Conservation (phyloP, 2,113 vertebrate species). For the Colinus virginianus region DNA sequence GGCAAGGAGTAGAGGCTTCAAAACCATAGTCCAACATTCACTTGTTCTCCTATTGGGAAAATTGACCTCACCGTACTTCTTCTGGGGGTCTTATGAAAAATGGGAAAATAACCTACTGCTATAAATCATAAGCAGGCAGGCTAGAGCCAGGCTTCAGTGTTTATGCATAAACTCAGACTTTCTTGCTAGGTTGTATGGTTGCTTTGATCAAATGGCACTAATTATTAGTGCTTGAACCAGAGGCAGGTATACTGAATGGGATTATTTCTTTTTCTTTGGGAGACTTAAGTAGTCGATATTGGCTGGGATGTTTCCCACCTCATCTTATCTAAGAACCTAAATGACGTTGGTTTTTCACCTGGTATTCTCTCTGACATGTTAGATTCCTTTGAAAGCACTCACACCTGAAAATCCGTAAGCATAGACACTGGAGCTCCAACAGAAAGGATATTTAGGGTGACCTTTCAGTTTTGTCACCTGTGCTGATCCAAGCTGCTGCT, state of each 20-base stretch:
- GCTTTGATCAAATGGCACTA: slow-evolving; percentile 1
- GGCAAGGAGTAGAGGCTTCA: background rate
- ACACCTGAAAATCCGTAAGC: background rate
- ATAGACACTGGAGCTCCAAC: background rate
- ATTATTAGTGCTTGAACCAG: slow-evolving; percentile 14
- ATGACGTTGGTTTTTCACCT: background rate
- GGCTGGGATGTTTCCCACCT: background rate
- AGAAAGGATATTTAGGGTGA: background rate
- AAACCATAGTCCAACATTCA: background rate
- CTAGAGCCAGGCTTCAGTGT: background rate
- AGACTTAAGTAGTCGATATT: background rate
- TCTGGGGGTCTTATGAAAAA: background rate
- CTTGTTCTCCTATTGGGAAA: background rate
- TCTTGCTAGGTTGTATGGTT: background rate
- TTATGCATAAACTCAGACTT: background rate
- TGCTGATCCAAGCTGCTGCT: background rate
- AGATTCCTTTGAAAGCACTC: background rate
- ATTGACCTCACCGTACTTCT: background rate
- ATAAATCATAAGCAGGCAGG: background rate
- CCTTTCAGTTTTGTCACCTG: background rate
- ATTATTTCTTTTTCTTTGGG: background rate
- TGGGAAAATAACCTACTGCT: background rate
- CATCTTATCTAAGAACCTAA: background rate
- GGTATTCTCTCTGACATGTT: background rate
- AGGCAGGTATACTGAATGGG: background rate